phyloP scores from a whole-genome alignment of 2,797 vertebrate species.

The Oophaga sylvatica region DNA sequence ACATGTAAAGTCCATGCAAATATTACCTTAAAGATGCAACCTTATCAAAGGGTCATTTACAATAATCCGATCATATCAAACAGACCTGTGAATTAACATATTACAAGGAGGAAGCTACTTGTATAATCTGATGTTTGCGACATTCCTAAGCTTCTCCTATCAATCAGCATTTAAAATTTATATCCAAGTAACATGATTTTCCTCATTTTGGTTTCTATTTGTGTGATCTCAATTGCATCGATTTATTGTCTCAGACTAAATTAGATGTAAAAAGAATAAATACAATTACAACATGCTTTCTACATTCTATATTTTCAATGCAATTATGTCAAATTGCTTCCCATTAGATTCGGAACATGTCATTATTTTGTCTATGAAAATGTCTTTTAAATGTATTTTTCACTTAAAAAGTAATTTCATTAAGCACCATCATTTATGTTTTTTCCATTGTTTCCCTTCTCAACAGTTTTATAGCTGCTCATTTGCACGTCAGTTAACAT shows the following conservation, averaged over 20 bases:
- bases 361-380: slow-evolving; percentile 31
- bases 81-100: background rate
- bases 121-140: background rate
- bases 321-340: slow-evolving; percentile 38
- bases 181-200: background rate
- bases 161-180: background rate
- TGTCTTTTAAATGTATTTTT: slow-evolving; percentile 46
- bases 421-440: slow-evolving; percentile 17
- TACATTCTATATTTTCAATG: slow-evolving; percentile 26
- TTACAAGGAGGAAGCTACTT: background rate
- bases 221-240: background rate
- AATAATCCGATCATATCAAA: too few species aligned
- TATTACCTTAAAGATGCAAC: too few species aligned
- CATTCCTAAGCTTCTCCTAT: background rate
- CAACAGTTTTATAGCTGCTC: background rate
- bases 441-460: slow-evolving; percentile 12
- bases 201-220: slow-evolving; percentile 8
- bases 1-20: too few species aligned
- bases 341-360: slow-evolving; percentile 24
- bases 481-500: slow-evolving; percentile 19
- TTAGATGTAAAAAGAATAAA: slow-evolving; percentile 12
- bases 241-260: background rate
- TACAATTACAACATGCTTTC: background rate
- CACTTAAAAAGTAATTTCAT: slow-evolving; percentile 41
- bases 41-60: too few species aligned